Evolutionary conservation across 2,888 invertebrate genomes (phyloP), one percentile per base, ranked within the genome.

Genomic region (Celastrina argiolus): DNA sequence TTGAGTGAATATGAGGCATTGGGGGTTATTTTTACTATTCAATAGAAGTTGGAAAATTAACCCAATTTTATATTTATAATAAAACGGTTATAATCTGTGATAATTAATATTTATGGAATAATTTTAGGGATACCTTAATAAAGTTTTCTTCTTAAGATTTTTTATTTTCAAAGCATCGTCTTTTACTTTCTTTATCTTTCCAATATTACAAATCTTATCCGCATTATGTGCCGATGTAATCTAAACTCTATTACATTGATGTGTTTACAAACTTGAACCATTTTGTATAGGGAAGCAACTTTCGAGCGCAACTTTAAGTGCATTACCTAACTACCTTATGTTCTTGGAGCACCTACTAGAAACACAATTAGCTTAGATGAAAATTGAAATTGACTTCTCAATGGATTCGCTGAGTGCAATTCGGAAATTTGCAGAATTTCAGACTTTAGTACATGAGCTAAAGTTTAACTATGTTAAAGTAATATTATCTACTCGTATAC

Each of bases 251-350:
- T 64, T 66, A 66, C 7, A 36, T n/a, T 22, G 67, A 67, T 61
- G 67, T 58, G 58, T 59, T 64, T 51, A 64, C 68, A 64, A 56
- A 65, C 61, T 64, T 34, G 18, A 65, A 61, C 58, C 68, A 36
- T 42, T 42, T 56, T 58, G 58, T 34, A 39, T 39, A 7, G 34
- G 61, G 22, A 22, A 18, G 63, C 42, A 66, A 68, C 66, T 68
- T 68, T 66, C 56, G 45, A 61, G 39, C 22, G 39, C 39, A 66
- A 66, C 64, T 65, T 18, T 66, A 66, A 68, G 66, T 68, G 36
- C 51, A 68, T 64, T 66, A 68, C 12, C 63, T 64, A 66, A 68
- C 45, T 66, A 74, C 61, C 61, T 61, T 39, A 61, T 61, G 39
- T 61, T 36, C 61, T 61, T 61, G 39, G 14, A 39, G 39, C 61